Evolutionary conservation across 1,140 invertebrate species (phyloP).

Genomic region (Cydia splendana): DNA sequence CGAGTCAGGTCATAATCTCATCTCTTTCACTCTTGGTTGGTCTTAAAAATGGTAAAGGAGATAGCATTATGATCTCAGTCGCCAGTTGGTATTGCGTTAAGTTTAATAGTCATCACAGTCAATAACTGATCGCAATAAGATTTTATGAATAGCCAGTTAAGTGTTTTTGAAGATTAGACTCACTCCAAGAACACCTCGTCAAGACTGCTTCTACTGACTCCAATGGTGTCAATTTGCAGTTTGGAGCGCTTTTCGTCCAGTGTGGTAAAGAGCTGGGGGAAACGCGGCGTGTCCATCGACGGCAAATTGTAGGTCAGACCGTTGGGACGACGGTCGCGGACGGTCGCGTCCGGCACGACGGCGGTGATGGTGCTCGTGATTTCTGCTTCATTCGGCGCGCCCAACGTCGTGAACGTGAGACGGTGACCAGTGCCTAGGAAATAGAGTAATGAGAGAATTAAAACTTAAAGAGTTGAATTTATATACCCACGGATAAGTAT

Average conservation of each 20-base stretch:
- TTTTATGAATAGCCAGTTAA: too few relatives aligned
- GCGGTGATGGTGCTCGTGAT: neutral
- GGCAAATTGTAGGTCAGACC: neutral
- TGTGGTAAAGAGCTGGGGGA: neutral
- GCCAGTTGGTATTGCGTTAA: too few relatives aligned
- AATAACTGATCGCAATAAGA: too few relatives aligned
- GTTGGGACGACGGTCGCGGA: neutral
- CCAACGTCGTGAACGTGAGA: slow-evolving; percentile 15
- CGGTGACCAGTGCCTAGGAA: slow-evolving; percentile 29
- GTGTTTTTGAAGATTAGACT: neutral
- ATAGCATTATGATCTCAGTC: too few relatives aligned
- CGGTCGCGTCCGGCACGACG: slow-evolving; percentile 17
- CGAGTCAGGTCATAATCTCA: too few relatives aligned
- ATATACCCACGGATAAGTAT: too few relatives aligned
- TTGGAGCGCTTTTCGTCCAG: neutral
- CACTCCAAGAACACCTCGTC: slow-evolving; percentile 28
- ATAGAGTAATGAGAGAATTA: neutral
- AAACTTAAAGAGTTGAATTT: too few relatives aligned
- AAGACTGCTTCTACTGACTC: slow-evolving; percentile 5
- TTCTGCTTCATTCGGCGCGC: neutral
- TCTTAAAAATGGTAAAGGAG: too few relatives aligned
- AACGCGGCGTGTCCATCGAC: neutral
- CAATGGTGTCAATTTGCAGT: slow-evolving; percentile 13
- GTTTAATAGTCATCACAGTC: too few relatives aligned
- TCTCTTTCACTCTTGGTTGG: too few relatives aligned